Evolutionary conservation across 2,888 invertebrate genomes (phyloP).

Genomic region (Mechanitis messenoides): DNA sequence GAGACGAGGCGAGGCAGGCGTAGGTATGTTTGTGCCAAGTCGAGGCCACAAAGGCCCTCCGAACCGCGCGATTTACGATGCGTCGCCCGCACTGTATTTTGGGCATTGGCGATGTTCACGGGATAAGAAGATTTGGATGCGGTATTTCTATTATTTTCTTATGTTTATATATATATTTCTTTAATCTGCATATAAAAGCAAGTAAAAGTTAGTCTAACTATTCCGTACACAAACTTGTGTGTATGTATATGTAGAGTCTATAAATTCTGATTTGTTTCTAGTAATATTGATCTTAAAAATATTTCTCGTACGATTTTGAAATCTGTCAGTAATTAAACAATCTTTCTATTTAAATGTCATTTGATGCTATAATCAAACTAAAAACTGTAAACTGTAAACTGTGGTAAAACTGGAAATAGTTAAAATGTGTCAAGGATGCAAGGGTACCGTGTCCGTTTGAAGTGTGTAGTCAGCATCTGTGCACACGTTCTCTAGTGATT

Average conservation of each 20-base stretch:
- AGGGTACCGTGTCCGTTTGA: conserved; percentile 33
- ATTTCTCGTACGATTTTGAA: too few relatives aligned
- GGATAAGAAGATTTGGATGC: conserved; percentile 40
- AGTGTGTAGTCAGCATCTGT: conserved; percentile 31
- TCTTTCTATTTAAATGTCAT: too few relatives aligned
- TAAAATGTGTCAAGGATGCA: neutral
- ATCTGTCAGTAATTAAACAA: too few relatives aligned
- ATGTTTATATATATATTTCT: neutral
- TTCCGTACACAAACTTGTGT: too few relatives aligned
- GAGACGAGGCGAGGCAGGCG: conserved; percentile 25
- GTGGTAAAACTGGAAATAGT: neutral
- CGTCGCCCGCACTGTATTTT: conserved; percentile 74
- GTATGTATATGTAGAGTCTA: too few relatives aligned
- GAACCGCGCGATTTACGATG: conserved; percentile 78
- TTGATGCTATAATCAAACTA: too few relatives aligned
- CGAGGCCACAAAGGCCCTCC: conserved; percentile 68
- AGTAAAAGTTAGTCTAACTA: too few relatives aligned
- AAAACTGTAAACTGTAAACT: too few relatives aligned
- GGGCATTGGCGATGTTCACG: conserved; percentile 60
- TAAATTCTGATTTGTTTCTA: too few relatives aligned
- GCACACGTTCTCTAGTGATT: conserved; percentile 69
- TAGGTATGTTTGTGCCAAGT: conserved; percentile 52
- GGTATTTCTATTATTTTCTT: conserved; percentile 34
- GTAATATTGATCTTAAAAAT: too few relatives aligned
- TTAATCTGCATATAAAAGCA: too few relatives aligned